These are phyloP conservation scores for Sternarchorhynchus goeldii DNA, from an alignment of 2,797 vertebrate genomes.

Conservation along the genomic window DNA sequence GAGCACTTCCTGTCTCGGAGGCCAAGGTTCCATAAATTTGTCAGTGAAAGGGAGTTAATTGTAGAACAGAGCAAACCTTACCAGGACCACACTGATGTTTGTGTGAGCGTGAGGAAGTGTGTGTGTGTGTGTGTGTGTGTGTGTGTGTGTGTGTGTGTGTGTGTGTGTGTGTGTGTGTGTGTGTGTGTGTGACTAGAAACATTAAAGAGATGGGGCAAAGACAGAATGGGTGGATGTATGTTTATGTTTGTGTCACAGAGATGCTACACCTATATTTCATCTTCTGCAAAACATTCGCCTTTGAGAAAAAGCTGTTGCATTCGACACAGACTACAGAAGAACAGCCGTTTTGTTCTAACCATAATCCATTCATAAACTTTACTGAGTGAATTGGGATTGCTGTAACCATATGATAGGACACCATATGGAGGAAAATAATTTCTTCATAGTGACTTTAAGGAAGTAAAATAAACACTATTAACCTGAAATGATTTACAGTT, in stretches of 20 bases:
- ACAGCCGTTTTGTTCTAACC: constrained; percentile 57
- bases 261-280: constrained; percentile 58
- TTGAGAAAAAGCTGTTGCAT: constrained; percentile 62
- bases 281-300: constrained; percentile 64
- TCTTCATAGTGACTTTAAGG: constrained; percentile 46
- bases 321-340: constrained; percentile 55
- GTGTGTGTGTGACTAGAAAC: constrained; percentile 18
- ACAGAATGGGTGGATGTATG: constrained; percentile 32
- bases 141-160: constrained; percentile 15
- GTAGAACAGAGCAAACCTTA: constrained; percentile 69
- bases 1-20: constrained; percentile 75
- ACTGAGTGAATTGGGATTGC: constrained; percentile 54
- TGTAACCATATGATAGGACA: constrained; percentile 48
- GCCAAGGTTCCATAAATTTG: constrained; percentile 71
- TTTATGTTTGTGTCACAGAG: constrained; percentile 49
- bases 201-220: constrained; percentile 28
- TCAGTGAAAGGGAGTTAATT: constrained; percentile 80
- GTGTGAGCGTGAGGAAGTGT: constrained; percentile 8
- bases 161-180: constrained; percentile 17
- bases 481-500: constrained; percentile 35
- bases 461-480: constrained; percentile 50
- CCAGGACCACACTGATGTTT: constrained; percentile 67
- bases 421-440: constrained; percentile 41
- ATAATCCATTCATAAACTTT: constrained; percentile 59
- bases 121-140: constrained; percentile 20